Percentiles rank a stretch among this genome's conserved stretches.
phyloP scores from a whole-genome alignment of 2,888 invertebrate species.

The Limnephilus lunatus region DNA sequence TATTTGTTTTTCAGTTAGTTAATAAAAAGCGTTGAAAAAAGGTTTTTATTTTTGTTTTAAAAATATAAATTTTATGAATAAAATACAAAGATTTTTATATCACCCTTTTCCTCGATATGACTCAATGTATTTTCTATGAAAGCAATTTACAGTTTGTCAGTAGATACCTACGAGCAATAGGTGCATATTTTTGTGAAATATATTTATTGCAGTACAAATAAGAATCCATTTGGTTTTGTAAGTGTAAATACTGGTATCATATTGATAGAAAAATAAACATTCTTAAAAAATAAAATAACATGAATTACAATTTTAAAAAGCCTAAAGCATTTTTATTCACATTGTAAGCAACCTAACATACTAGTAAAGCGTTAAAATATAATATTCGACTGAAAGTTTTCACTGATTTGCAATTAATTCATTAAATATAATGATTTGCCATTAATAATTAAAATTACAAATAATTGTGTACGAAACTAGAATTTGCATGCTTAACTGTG shows the following conservation, averaged over 20 bases:
- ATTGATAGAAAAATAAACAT: not conserved
- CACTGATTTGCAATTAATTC: not conserved
- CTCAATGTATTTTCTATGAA: not conserved
- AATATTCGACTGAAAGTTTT: not conserved
- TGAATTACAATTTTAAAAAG: not conserved
- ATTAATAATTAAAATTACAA: not conserved
- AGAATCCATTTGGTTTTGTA: not conserved
- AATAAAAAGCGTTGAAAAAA: not conserved
- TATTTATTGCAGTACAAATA: too few species aligned
- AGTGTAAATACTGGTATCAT: not conserved
- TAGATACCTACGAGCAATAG: not conserved
- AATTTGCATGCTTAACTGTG: not conserved
- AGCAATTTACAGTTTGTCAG: not conserved
- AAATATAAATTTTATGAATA: not conserved
- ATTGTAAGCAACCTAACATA: not conserved
- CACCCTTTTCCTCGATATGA: slow-evolving; percentile 22
- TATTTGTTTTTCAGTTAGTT: not conserved
- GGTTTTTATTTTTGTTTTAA: not conserved
- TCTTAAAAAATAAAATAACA: not conserved
- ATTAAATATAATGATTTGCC: not conserved
- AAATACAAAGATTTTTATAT: not conserved
- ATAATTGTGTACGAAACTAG: not conserved
- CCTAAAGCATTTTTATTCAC: not conserved
- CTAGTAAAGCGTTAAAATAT: not conserved
- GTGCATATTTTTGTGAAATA: not conserved